Conservation (phyloP, 2,797 vertebrate genomes). For the Danio aesculapii region DNA sequence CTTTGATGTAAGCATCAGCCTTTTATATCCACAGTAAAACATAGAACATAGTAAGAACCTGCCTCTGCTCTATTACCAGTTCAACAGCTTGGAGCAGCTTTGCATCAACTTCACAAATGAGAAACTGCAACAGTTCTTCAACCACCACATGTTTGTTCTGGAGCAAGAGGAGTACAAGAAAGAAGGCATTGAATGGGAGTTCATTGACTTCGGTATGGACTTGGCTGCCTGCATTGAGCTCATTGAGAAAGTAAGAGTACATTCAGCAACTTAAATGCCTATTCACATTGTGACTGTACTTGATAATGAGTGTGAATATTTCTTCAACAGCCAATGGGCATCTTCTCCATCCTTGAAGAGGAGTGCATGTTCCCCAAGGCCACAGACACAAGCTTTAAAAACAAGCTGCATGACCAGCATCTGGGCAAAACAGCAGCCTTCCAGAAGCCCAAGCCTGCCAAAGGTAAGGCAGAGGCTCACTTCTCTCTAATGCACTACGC, state of each 20-base stretch:
- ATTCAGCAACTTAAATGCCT: too few relatives aligned
- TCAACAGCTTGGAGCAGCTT: conserved; percentile 77
- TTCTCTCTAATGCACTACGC: conserved; percentile 87
- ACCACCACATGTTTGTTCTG: conserved; percentile 85
- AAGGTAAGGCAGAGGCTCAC: conserved; percentile 86
- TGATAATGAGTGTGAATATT: not conserved
- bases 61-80: conserved; percentile 56
- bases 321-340: conserved; percentile 74
- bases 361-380: conserved; percentile 92
- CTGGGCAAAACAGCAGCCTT: conserved; percentile 84
- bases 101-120: conserved; percentile 82
- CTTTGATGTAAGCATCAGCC: too few relatives aligned
- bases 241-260: conserved; percentile 81
- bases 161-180: conserved; percentile 76
- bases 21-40: too few relatives aligned
- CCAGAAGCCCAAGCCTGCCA: conserved; percentile 84
- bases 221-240: conserved; percentile 87
- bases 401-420: conserved; percentile 89
- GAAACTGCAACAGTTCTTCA: conserved; percentile 87
- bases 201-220: conserved; percentile 86
- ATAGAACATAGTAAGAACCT: too few relatives aligned
- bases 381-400: conserved; percentile 84
- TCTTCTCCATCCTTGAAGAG: conserved; percentile 89
- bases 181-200: conserved; percentile 80
- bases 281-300: conserved; percentile 16